A percentile compares a stretch with the other conserved stretches of the same genome.
Evolutionary conservation across 2,113 vertebrate genomes (phyloP).

Genomic region (Clarias gariepinus): DNA sequence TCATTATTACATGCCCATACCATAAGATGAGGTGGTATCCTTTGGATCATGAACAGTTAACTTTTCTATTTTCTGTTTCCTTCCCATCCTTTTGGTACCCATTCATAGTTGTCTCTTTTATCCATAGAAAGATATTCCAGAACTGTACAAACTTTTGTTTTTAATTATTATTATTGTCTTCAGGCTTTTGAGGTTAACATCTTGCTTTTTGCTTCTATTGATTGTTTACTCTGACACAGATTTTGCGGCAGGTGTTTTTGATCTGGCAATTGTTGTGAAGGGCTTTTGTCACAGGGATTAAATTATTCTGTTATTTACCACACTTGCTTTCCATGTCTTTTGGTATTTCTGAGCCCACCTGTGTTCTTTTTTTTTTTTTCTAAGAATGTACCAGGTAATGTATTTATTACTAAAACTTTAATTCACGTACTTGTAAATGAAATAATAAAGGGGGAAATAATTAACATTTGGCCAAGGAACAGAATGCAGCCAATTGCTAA

Average conservation of each 20-base stretch:
- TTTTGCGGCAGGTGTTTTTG: background rate
- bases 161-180: no score
- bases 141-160: background rate
- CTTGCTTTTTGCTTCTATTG: background rate
- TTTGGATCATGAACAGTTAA: background rate
- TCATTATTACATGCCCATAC: background rate
- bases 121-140: background rate
- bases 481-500: background rate
- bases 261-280: background rate
- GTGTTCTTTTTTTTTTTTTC: background rate
- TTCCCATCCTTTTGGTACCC: background rate
- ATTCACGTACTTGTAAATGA: background rate
- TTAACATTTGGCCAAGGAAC: background rate
- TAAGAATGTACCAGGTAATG: background rate
- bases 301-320: background rate
- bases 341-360: background rate
- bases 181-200: background rate
- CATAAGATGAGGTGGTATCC: background rate
- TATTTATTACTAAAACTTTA: background rate
- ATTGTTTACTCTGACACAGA: background rate
- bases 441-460: background rate
- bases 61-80: background rate
- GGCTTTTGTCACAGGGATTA: background rate
- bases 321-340: background rate
- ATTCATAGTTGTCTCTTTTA: background rate